phyloP scores from a whole-genome alignment of 2,888 invertebrate species.

The Drosophila neotestacea region DNA sequence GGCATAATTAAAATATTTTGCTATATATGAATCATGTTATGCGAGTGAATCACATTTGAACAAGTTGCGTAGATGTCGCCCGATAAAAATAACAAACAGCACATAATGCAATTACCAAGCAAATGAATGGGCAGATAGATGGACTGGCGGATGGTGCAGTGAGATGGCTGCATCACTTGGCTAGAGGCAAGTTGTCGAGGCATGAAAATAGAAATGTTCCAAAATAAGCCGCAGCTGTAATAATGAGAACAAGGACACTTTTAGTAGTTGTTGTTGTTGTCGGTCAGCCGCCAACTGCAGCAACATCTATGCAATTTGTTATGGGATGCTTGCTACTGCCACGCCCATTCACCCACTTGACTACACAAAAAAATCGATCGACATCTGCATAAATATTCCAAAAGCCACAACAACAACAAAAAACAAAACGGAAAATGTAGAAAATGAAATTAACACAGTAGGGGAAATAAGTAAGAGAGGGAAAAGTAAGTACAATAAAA shows the following conservation, averaged over 20 bases:
- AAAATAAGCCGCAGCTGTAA: constrained; percentile 67
- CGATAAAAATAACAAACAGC: constrained; percentile 57
- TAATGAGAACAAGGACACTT: constrained; percentile 75
- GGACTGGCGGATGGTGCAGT: background rate
- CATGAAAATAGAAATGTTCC: constrained; percentile 74
- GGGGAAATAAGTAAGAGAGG: constrained; percentile 1
- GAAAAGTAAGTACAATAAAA: constrained; percentile 18
- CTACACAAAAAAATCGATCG: constrained; percentile 44
- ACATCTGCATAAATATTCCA: constrained; percentile 39
- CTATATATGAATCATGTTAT: constrained; percentile 54
- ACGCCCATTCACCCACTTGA: constrained; percentile 18
- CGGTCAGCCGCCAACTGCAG: constrained; percentile 35
- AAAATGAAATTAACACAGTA: constrained; percentile 28
- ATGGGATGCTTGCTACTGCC: constrained; percentile 26
- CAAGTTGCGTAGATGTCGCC: constrained; percentile 63
- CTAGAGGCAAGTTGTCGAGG: constrained; percentile 43
- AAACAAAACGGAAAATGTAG: constrained; percentile 18
- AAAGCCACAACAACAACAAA: constrained; percentile 26
- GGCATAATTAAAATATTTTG: constrained; percentile 62
- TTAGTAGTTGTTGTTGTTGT: constrained; percentile 24
- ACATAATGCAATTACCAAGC: constrained; percentile 46
- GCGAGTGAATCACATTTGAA: constrained; percentile 44
- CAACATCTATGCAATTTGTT: constrained; percentile 56
- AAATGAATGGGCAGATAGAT: background rate
- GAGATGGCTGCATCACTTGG: constrained; percentile 21